Percentiles rank a stretch among this genome's conserved stretches.
phyloP scores from a whole-genome alignment of 1,140 invertebrate species.

The Sogatella furcifera region DNA sequence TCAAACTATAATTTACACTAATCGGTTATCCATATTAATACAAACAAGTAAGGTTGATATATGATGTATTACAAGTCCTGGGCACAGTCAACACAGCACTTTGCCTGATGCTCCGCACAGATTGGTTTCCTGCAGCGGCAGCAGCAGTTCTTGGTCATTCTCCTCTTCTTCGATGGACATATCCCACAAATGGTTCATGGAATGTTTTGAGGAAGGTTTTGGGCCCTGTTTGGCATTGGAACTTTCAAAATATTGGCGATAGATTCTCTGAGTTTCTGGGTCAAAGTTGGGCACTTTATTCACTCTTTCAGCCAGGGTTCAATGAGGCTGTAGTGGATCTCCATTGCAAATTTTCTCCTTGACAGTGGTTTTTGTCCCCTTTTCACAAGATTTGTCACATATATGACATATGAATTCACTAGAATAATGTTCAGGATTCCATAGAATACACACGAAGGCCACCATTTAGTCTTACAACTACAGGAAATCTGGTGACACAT shows the following conservation, averaged over 20 bases:
- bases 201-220: not conserved
- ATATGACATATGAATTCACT: not conserved
- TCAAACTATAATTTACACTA: too few species aligned
- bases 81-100: slow-evolving; percentile 1
- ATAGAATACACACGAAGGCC: not conserved
- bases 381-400: not conserved
- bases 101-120: slow-evolving; percentile 4
- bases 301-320: not conserved
- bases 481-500: slow-evolving; percentile 11
- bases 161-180: slow-evolving; percentile 4
- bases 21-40: not conserved
- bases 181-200: slow-evolving; percentile 5
- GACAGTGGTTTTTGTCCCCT: not conserved
- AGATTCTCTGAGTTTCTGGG: too few species aligned
- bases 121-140: slow-evolving; percentile 9
- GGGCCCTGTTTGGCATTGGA: not conserved
- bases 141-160: slow-evolving; percentile 3
- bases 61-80: not conserved
- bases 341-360: not conserved
- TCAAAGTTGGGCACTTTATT: too few species aligned
- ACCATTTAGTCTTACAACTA: not conserved
- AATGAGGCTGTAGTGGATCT: not conserved
- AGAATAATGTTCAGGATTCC: not conserved
- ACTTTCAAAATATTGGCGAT: not conserved
- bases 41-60: not conserved